Conservation (phyloP, 2,797 vertebrate genomes). For the Pantherophis vulpinus region DNA sequence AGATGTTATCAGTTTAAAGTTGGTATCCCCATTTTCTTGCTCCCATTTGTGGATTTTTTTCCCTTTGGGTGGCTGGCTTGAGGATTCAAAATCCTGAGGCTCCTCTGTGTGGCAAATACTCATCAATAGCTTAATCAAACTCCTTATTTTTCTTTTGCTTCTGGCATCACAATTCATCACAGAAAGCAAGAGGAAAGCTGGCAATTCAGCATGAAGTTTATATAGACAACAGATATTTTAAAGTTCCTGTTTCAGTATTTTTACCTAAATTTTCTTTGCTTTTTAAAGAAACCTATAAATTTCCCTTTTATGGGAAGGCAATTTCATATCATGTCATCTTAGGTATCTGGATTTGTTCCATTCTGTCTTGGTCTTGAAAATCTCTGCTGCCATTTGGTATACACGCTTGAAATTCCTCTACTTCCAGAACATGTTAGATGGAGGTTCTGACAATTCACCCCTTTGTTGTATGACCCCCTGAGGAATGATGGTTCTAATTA, state of each 20-base stretch:
- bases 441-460: slow-evolving; percentile 22
- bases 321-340: not conserved
- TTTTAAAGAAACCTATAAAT: not conserved
- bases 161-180: not conserved
- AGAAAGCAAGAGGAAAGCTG: not conserved
- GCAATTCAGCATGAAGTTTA: not conserved
- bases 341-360: not conserved
- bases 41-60: not conserved
- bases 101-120: not conserved
- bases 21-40: not conserved
- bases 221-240: not conserved
- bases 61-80: not conserved
- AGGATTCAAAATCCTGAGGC: not conserved
- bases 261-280: not conserved
- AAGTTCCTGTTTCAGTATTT: not conserved
- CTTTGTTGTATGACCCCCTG: slow-evolving; percentile 29
- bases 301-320: not conserved
- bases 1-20: not conserved
- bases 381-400: not conserved
- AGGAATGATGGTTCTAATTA: slow-evolving; percentile 49
- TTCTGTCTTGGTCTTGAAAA: not conserved
- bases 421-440: slow-evolving; percentile 13
- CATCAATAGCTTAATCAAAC: not conserved
- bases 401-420: slow-evolving; percentile 24
- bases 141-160: not conserved